phyloP scores from a whole-genome alignment of 2,797 vertebrate species.

The Furcifer pardalis region DNA sequence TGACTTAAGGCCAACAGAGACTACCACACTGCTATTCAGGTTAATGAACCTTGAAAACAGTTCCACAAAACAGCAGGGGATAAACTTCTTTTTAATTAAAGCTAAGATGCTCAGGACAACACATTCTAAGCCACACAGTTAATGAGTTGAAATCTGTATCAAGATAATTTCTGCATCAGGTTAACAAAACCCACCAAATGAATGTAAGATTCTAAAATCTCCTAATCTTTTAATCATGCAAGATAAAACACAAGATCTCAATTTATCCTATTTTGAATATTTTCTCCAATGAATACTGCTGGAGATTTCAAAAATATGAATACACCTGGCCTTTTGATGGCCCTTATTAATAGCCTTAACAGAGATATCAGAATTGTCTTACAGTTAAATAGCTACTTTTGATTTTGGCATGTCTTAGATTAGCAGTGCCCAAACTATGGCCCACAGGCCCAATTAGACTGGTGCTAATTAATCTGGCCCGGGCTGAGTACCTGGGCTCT shows the following conservation, averaged over 20 bases:
- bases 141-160: background rate
- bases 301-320: background rate
- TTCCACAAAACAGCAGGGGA: background rate
- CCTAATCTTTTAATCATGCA: background rate
- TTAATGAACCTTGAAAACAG: background rate
- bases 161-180: background rate
- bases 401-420: background rate
- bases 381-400: background rate
- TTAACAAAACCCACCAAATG: background rate
- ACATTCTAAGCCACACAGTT: background rate
- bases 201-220: background rate
- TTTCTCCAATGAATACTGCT: background rate
- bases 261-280: background rate
- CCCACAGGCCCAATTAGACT: too few relatives aligned
- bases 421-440: too few relatives aligned
- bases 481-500: too few relatives aligned
- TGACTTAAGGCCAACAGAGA: background rate
- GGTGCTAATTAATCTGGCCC: too few relatives aligned
- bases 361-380: too few relatives aligned
- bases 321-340: too few relatives aligned
- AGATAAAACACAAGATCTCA: background rate
- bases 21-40: background rate
- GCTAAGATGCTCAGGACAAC: background rate
- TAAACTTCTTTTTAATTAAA: constrained; percentile 1
- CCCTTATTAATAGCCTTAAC: too few relatives aligned